Percentiles rank a stretch among this genome's conserved stretches.
phyloP scores from a whole-genome alignment of 1,140 invertebrate genomes.

The Neotoxoptera formosana region DNA sequence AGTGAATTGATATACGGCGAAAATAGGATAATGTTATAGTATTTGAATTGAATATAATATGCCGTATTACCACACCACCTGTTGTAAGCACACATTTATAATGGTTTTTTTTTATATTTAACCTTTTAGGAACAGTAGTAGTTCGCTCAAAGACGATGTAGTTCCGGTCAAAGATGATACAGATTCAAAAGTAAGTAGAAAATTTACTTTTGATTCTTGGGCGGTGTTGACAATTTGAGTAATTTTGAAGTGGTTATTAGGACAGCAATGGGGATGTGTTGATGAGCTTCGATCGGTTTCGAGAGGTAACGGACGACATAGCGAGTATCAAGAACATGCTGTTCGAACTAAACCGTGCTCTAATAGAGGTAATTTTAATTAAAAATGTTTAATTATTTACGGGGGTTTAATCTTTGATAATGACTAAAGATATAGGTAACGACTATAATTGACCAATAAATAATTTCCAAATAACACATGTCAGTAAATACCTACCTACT shows the following conservation, averaged over 20 bases:
- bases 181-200: conserved; percentile 44
- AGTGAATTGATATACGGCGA: neutral
- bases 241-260: conserved; percentile 53
- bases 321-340: conserved; percentile 53
- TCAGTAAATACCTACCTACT: neutral
- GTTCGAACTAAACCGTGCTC: conserved; percentile 46
- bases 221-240: conserved; percentile 43
- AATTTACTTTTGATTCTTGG: neutral
- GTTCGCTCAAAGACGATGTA: conserved; percentile 40
- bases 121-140: conserved; percentile 49
- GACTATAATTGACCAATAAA: neutral
- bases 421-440: neutral
- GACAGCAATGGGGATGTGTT: conserved; percentile 44
- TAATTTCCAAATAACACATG: neutral
- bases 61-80: neutral
- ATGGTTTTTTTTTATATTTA: neutral
- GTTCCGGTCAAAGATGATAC: conserved; percentile 38
- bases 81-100: neutral
- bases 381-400: neutral
- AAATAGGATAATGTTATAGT: neutral
- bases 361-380: conserved; percentile 48
- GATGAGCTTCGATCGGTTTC: conserved; percentile 53
- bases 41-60: neutral
- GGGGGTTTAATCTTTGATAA: neutral
- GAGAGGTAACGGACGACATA: conserved; percentile 50